Evolutionary conservation across 2,113 vertebrate genomes (phyloP), one percentile per base, ranked within the genome.

Genomic region (Acanthochromis polyacanthus): DNA sequence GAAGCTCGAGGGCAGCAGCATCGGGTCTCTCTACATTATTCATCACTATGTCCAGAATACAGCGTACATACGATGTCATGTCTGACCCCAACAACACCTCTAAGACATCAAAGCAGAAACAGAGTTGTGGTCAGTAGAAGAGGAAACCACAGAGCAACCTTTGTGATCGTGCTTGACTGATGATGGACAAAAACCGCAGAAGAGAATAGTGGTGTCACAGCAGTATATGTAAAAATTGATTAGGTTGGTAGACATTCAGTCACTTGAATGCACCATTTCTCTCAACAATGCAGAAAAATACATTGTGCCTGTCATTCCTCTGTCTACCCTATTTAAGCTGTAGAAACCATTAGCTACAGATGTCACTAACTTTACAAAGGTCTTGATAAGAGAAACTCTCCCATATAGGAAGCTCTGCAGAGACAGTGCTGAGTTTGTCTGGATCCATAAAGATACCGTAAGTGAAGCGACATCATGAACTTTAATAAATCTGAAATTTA

Each of bases 401-500:
- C 0, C 2, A 40, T 23, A 10, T 62, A 8, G 61, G 14, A 62
- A n/a, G 7, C 12, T 11, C 48, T 17, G 9, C 51, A 38, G 10
- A 65, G 22, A 65, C 5, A 64, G 38, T 1, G 12, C 12, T 40
- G 28, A 32, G 17, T 6, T 32, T n/a, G 43, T 66, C 9, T 65
- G 51, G 25, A 19, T 48, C 15, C 19, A 51, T 15, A 11, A 8
- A 60, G 58, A 40, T 8, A 19, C 19, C 36, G 4, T 23, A 6
- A 12, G 23, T n/a, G 55, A 20, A 28, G 30, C 23, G 51, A 23
- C 78, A 48, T 40, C 16, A 22, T 20, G 17, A 66, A 66, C 48
- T 82, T 67, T 48, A 48, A 61, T 67, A 10, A 36, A 62, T 30
- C 28, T 55, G 16, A 74, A 56, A 62, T 56, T 20, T 7, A 50